Base-by-base conservation (phyloP, 2,797 vertebrate genomes). In the Centroberyx gerrardi region DNA sequence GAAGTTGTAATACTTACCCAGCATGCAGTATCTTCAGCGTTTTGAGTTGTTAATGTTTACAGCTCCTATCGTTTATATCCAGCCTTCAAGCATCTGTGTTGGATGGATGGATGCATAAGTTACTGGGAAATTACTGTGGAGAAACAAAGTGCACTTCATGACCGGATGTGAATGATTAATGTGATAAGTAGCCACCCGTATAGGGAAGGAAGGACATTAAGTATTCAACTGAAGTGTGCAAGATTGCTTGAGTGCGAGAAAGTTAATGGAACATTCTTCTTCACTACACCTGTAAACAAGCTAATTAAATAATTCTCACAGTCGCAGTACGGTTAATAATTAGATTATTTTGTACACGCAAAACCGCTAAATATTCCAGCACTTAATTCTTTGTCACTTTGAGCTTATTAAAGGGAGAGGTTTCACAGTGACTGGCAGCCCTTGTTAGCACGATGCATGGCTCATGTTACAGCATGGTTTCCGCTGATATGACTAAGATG, bases 351-450 rank as follows among this genome's bases (percentile, higher is more conserved):
- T 81, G 56, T 67, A 29, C n/a, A 46, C 27, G 42, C 59, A 27
- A 8, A 7, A 55, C 67, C 3, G 13, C 46, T 79, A 56, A 75
- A 76, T 82, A 62, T 74, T 79, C 49, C 72, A 69, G 77, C 62
- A 58, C 49, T 38, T 40, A 10, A 40, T 6, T 6, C 5, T 6
- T 40, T 10, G 10, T 40, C 12, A 31, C 53, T 55, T 55, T 7
- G 8, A 52, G 68, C 59, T 74, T 31, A 42, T 80, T 73, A 62
- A 69, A 13, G 42, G 53, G 52, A 73, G 81, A 2, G 68, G 68
- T 63, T 76, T 81, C 66, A 42, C 18, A 8, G 10, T 81, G 64
- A 85, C 31, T 70, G 52, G 51, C 72, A 75, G 64, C 8, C 44
- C 22, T 27, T 68, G 27, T 55, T 31, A 44, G 28, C 46, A 31